Conservation (phyloP, 2,113 vertebrate genomes). For the Kryptolebias marmoratus region DNA sequence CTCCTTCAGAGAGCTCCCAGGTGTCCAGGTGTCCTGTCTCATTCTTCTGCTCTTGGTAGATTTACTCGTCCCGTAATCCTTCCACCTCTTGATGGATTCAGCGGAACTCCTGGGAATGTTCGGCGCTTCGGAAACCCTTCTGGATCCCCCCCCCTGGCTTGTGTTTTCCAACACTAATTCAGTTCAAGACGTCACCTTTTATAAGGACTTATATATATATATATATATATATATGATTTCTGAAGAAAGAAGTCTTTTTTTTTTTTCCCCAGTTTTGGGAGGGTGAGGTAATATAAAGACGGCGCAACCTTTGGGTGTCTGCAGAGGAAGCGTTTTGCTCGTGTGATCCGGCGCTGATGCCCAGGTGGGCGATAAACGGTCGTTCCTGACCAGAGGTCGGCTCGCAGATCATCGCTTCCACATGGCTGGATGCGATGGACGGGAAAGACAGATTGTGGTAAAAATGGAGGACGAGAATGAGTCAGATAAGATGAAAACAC, state of each 20-base stretch:
- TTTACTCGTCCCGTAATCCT: too few species aligned
- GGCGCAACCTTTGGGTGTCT: constrained; percentile 29
- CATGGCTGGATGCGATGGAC: constrained; percentile 73
- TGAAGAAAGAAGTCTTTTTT: background rate
- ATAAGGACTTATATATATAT: too few species aligned
- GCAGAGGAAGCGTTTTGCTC: constrained; percentile 76
- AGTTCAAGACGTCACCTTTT: too few species aligned
- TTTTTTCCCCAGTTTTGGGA: background rate
- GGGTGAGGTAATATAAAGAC: constrained; percentile 4
- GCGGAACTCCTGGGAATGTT: too few species aligned
- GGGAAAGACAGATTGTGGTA: constrained; percentile 54
- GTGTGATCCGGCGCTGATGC: constrained; percentile 60
- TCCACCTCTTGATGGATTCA: too few species aligned
- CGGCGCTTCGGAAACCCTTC: too few species aligned
- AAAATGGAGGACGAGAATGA: constrained; percentile 8
- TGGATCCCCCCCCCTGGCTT: too few species aligned
- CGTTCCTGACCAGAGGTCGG: constrained; percentile 81
- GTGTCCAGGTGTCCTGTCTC: too few species aligned
- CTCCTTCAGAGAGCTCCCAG: too few species aligned
- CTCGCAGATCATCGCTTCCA: constrained; percentile 79
- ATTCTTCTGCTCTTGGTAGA: too few species aligned
- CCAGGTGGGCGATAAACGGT: constrained; percentile 73
- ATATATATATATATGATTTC: background rate
- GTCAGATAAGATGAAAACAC: too few species aligned
- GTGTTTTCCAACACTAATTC: too few species aligned